Evolutionary conservation across 2,113 vertebrate genomes (phyloP).

Genomic region (Actinemys pallida): DNA sequence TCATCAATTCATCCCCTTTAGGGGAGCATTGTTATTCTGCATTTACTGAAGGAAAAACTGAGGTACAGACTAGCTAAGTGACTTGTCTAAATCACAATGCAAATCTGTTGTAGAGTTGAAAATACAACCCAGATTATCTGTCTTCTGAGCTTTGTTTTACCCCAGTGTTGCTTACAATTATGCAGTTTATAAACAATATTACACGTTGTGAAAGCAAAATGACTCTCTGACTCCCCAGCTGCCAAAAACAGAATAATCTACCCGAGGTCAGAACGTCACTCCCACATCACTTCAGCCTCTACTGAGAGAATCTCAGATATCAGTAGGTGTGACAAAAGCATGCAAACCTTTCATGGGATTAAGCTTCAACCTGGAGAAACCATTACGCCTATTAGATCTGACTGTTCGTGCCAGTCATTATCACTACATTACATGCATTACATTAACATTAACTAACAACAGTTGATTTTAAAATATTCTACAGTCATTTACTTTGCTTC

Average conservation of each 20-base stretch:
- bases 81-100: rapidly evolving
- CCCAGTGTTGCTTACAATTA: rapidly evolving
- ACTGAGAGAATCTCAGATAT: not conserved
- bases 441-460: constrained; percentile 27
- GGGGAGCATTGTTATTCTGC: not conserved
- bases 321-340: not conserved
- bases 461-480: constrained; percentile 29
- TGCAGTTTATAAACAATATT: not conserved
- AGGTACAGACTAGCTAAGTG: not conserved
- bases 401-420: not conserved
- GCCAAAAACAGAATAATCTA: not conserved
- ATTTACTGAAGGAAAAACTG: not conserved
- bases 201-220: not conserved
- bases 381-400: not conserved
- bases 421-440: not conserved
- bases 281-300: not conserved
- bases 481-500: constrained; percentile 30
- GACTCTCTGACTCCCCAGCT: not conserved
- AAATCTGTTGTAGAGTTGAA: not conserved
- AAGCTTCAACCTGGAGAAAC: not conserved
- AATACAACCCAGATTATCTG: not conserved
- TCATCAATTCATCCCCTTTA: not conserved
- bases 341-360: not conserved
- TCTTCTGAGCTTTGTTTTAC: not conserved
- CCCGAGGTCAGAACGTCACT: not conserved